Base-by-base conservation (phyloP, 2,888 invertebrate species). In the Drosophila kokeensis region DNA sequence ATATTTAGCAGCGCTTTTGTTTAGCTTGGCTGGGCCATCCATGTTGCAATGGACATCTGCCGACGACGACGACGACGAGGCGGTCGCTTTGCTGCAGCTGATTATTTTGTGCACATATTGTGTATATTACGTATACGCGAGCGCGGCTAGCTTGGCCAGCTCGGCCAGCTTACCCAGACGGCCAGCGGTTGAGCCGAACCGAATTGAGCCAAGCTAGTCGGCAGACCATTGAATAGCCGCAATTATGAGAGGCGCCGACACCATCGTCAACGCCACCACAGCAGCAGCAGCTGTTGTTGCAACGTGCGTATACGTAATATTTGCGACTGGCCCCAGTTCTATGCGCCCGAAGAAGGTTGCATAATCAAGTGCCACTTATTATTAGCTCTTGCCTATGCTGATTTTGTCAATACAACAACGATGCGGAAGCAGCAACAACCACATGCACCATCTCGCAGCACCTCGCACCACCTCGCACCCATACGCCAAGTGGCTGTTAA, bases 31-130 rank as follows among this genome's bases (percentile, higher is more conserved):
- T 71, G 61, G 82, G 63, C 83, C 76, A 76, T 83, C 73, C 71
- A 82, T 84, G 88, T 84, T 84, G 83, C 90, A 84, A 84, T 80
- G 90, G 85, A 89, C 90, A 89, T 89, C 87, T 84, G 83, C 89
- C 86, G 76, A 63, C 75, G 53, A 53, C 55, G 42, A 49, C 62
- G 27, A 40, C 48, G 48, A 45, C 60, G 67, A 58, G 54, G 57
- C 57, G 48, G 66, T 58, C 64, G 53, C 67, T 62, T 55, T 68
- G 63, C 73, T 73, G 73, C 65, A 80, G 87, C 89, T 89, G 87
- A 87, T 83, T 83, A 83, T 87, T 83, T 86, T 72, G 75, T 84
- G 82, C 84, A 85, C 79, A 85, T 85, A 85, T 86, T 76, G 80
- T 81, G 62, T 55, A 69, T 70, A 86, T 83, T 88, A 83, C 83